A percentile compares a stretch with the other conserved stretches of the same genome.
Evolutionary conservation across 2,113 vertebrate species (phyloP).

Genomic region (Calidris pugnax): DNA sequence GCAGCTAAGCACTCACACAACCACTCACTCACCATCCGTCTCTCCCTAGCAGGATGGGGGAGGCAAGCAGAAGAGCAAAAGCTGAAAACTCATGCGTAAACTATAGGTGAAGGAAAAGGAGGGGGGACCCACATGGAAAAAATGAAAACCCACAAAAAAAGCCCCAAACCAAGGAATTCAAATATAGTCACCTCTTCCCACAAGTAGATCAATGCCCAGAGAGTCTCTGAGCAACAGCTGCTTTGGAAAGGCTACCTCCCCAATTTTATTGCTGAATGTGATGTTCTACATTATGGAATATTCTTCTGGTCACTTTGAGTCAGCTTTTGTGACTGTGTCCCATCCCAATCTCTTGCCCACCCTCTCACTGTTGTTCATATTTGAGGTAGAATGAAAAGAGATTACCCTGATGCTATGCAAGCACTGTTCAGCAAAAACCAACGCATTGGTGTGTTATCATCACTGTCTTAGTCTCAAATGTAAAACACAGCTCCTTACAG

Average conservation of each 20-base stretch:
- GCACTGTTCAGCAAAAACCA: not conserved
- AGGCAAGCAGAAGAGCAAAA: not conserved
- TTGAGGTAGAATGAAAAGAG: not conserved
- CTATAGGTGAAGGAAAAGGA: not conserved
- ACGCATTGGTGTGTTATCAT: not conserved
- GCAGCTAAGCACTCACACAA: not conserved
- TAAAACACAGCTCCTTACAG: not conserved
- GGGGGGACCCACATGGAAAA: not conserved
- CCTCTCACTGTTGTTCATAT: not conserved
- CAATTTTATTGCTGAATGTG: not conserved
- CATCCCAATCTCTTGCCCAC: not conserved
- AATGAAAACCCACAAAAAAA: not conserved
- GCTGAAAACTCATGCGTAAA: not conserved
- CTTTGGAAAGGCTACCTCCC: not conserved
- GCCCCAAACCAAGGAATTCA: not conserved
- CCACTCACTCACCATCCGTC: not conserved
- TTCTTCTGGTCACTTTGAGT: not conserved
- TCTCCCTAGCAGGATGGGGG: not conserved
- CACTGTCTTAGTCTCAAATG: not conserved
- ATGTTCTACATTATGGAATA: not conserved
- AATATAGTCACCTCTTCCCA: not conserved
- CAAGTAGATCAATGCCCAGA: not conserved
- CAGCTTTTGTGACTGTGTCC: not conserved
- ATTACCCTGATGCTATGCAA: not conserved
- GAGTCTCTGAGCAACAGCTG: not conserved